Base-by-base conservation (phyloP, 2,888 invertebrate species). In the Drosophila nr. perissopoda region DNA sequence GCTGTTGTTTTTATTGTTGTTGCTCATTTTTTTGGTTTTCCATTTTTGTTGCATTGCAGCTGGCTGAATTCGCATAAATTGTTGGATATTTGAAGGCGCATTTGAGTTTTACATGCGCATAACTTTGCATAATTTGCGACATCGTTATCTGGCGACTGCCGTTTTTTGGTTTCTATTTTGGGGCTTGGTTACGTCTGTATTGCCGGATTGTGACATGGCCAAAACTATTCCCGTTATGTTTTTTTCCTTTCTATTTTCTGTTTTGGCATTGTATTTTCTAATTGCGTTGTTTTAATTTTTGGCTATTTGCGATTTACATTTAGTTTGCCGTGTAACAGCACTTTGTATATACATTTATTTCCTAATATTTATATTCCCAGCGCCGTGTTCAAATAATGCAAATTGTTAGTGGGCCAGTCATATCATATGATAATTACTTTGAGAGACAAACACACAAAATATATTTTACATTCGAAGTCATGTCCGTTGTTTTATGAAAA, bases 91-190 rank as follows among this genome's bases (percentile, higher is more conserved):
- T 78, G 63, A 83, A 78, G 82, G 74, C 82, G 68, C 78, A 76
- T 71, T 79, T 60, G 59, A 71, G 72, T 72, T 79, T 74, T 76
- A 73, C 72, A 78, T 76, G 77, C 73, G 82, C 88, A 88, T 85
- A 88, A 85, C 83, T 85, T 88, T 88, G 81, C 84, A 85, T 85
- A 85, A 85, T 88, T 87, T 88, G 77, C 51, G 73, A 69, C 68
- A 54, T 66, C 68, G 76, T 80, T 79, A 87, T 79, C 82, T 65
- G 64, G 38, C 40, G 29, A 38, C 42, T 69, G 65, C 64, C 69
- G 68, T 72, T 78, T 71, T 38, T 38, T 40, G 64, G 49, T 65
- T 33, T 25, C 18, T 18, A 31, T 25, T 49, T 48, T 38, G 49
- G 33, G 52, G 6, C 16, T 56, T 38, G 69, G 56, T 51, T 36